A percentile compares a stretch with the other conserved stretches of the same genome.
Conservation (phyloP, 2,888 invertebrate species). For the Ecliptopera silaceata region DNA sequence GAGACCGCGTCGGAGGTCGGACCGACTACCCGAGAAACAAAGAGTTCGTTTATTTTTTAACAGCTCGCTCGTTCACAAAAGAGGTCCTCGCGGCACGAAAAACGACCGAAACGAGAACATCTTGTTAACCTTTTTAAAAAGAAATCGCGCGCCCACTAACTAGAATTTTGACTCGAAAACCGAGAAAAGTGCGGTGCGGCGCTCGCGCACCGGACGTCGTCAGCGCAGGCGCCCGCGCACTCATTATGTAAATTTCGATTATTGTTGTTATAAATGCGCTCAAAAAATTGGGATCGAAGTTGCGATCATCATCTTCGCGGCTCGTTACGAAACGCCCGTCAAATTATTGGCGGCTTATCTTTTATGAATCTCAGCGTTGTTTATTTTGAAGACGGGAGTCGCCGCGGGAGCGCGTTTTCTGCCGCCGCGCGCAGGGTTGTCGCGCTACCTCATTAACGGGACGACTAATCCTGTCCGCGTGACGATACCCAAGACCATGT, state of each 20-base stretch:
- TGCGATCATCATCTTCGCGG: constrained; percentile 56
- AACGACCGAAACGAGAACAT: constrained; percentile 79
- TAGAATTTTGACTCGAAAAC: constrained; percentile 82
- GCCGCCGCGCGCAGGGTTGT: constrained; percentile 36
- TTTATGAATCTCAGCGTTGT: constrained; percentile 48
- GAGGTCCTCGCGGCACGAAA: constrained; percentile 79
- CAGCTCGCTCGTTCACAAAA: constrained; percentile 82
- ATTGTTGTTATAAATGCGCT: constrained; percentile 61
- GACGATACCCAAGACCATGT: constrained; percentile 62
- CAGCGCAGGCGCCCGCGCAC: constrained; percentile 72
- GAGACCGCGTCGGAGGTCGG: constrained; percentile 82
- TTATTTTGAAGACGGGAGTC: constrained; percentile 42
- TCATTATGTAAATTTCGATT: constrained; percentile 77
- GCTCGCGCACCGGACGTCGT: constrained; percentile 59
- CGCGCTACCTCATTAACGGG: constrained; percentile 56
- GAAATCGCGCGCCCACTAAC: constrained; percentile 80
- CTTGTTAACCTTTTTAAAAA: constrained; percentile 83
- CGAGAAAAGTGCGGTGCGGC: constrained; percentile 70
- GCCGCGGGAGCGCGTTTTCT: constrained; percentile 29
- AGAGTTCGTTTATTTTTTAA: constrained; percentile 83
- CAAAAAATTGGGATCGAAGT: constrained; percentile 52
- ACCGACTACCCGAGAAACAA: constrained; percentile 82
- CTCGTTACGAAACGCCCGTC: constrained; percentile 57
- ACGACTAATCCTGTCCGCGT: constrained; percentile 54
- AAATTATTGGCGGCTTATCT: constrained; percentile 59